Base-by-base conservation (phyloP, 2,797 vertebrate genomes). In the Arrhamphus sclerolepis region DNA sequence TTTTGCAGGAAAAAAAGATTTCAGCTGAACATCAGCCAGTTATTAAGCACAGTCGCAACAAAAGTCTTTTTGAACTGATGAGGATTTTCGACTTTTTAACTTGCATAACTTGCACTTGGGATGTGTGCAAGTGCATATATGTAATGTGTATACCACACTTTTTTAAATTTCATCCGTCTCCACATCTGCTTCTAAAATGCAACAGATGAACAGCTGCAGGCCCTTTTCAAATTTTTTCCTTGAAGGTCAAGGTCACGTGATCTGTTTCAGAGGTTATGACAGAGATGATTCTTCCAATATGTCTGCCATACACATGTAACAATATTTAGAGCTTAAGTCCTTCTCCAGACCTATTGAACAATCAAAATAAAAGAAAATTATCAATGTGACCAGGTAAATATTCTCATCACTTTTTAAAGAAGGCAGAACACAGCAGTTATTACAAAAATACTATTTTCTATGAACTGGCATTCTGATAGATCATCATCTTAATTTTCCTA, bases 381-480 rank as follows among this genome's bases (percentile, higher is more conserved):
- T 31, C 55, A 66, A 62, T 24, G 21, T 16, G 7, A 67, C 58
- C 55, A 65, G 41, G 43, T 67, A 42, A 66, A 54, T 18, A 26
- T 28, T 64, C 46, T 14, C 47, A 2, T n/a, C n/a, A 26, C 20
- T 1, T 11, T 42, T 72, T 53, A 50, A 48, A 57, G 65, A 65
- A 17, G 31, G 4, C 39, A 47, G 57, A 56, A 50, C 51, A 75
- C 49, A 69, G 78, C 46, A 63, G 59, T 67, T 29, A 42, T 66
- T 56, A 46, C 46, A 70, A 41, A 72, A 58, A 75, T 39, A 52
- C 26, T 77, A 38, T 48, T 71, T 50, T 87, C 82, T 85, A 77
- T 70, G 79, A 82, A 70, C 83, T 90, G 89, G 89, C 91, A 92
- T 86, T 89, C 89, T 78, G 80, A 75, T 85, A 89, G 85, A 91